These are phyloP conservation scores for Oncorhynchus kisutch DNA, from an alignment of 2,113 vertebrate genomes.

Conservation along the genomic window DNA sequence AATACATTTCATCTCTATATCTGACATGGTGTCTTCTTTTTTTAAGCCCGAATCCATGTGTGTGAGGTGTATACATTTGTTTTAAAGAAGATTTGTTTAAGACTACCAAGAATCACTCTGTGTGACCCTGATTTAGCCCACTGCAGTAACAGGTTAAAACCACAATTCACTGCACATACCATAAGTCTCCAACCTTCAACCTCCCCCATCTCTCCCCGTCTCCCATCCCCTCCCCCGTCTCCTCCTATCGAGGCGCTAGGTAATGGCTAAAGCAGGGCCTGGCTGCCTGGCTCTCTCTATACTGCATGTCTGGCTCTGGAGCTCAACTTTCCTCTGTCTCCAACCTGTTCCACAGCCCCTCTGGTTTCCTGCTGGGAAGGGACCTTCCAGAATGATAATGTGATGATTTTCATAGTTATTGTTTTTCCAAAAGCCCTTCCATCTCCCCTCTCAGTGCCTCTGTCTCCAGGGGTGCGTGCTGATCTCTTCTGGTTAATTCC, in stretches of 20 bases:
- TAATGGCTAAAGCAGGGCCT: conserved; percentile 28
- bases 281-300: background rate
- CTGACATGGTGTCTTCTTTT: too few relatives aligned
- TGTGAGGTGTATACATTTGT: too few relatives aligned
- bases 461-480: background rate
- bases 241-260: conserved; percentile 5
- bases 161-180: background rate
- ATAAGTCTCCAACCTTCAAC: background rate
- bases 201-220: background rate
- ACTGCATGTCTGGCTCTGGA: conserved; percentile 19
- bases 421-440: background rate
- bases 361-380: conserved; percentile 17
- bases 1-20: too few relatives aligned
- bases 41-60: too few relatives aligned
- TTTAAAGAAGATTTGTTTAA: too few relatives aligned
- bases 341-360: conserved; percentile 32
- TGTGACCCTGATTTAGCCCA: too few relatives aligned
- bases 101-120: too few relatives aligned
- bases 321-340: conserved; percentile 9
- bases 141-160: too few relatives aligned
- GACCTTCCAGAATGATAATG: background rate
- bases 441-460: too few relatives aligned
- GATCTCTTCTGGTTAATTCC: background rate
- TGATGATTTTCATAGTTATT: background rate
- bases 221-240: background rate